These are phyloP conservation scores for Grallaria varia DNA, from an alignment of 2,113 vertebrate genomes.

Conservation along the genomic window DNA sequence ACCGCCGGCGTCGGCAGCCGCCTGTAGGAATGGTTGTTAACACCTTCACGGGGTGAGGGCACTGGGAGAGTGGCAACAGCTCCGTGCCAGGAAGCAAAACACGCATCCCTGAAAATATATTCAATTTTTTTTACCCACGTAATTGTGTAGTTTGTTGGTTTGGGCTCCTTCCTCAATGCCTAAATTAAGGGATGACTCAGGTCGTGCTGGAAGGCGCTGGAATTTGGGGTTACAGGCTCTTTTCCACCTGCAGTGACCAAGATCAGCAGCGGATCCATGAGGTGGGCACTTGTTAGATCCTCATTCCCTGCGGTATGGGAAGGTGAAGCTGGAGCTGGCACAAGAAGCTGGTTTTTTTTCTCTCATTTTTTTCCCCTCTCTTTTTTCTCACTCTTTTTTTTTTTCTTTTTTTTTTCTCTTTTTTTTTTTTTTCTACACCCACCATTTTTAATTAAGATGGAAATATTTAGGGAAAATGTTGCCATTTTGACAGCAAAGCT, in stretches of 20 bases:
- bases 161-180: background rate
- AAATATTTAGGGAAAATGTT: conserved; percentile 19
- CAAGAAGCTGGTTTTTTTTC: no score
- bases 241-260: background rate
- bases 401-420: background rate
- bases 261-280: background rate
- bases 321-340: background rate
- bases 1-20: background rate
- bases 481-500: background rate
- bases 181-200: background rate
- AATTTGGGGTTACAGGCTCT: background rate
- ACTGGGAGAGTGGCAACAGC: background rate
- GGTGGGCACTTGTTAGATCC: background rate
- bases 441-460: conserved; percentile 36
- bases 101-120: background rate
- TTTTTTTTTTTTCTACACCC: background rate
- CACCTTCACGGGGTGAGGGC: rapidly evolving
- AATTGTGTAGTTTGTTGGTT: background rate
- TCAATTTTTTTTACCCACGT: rapidly evolving
- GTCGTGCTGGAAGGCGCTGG: rapidly evolving
- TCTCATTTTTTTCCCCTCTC: no score
- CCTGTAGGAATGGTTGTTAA: background rate
- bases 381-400: no score
- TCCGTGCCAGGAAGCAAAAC: background rate
- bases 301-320: rapidly evolving